phyloP scores from a whole-genome alignment of 2,888 invertebrate genomes.

The Dolichopus griseipennis region DNA sequence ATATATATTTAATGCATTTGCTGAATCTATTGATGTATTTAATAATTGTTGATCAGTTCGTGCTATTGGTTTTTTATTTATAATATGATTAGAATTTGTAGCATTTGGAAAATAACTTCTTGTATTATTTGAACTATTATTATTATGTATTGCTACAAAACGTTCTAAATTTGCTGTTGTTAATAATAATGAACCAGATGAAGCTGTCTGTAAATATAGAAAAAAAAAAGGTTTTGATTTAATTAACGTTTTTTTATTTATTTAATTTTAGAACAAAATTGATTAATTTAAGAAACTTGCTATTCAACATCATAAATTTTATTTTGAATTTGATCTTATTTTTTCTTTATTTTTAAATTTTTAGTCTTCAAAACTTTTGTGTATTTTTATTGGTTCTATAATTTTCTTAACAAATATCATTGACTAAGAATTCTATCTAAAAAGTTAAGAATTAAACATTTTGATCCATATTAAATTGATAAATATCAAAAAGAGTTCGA shows the following conservation, averaged over 20 bases:
- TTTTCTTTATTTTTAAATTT: not conserved
- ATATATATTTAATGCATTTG: slow-evolving; percentile 11
- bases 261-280: not conserved
- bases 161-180: slow-evolving; percentile 64
- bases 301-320: not conserved
- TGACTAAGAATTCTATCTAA: no score
- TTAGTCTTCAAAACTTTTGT: not conserved
- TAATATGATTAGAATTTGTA: not conserved
- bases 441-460: not conserved
- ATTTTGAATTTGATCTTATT: not conserved
- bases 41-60: slow-evolving; percentile 26
- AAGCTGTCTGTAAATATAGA: slow-evolving; percentile 55
- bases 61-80: slow-evolving; percentile 21
- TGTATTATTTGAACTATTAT: slow-evolving; percentile 6
- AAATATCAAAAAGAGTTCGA: no score
- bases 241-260: no score
- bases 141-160: slow-evolving; percentile 48
- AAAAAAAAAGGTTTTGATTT: not conserved
- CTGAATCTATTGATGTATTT: slow-evolving; percentile 20
- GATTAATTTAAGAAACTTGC: not conserved
- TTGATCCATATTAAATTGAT: not conserved
- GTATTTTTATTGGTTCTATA: no score
- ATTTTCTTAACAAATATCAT: not conserved
- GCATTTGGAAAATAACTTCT: not conserved
- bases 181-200: slow-evolving; percentile 68